These are phyloP conservation scores for Speoplatyrhinus poulsoni DNA, from an alignment of 2,113 vertebrate genomes.

Conservation along the genomic window DNA sequence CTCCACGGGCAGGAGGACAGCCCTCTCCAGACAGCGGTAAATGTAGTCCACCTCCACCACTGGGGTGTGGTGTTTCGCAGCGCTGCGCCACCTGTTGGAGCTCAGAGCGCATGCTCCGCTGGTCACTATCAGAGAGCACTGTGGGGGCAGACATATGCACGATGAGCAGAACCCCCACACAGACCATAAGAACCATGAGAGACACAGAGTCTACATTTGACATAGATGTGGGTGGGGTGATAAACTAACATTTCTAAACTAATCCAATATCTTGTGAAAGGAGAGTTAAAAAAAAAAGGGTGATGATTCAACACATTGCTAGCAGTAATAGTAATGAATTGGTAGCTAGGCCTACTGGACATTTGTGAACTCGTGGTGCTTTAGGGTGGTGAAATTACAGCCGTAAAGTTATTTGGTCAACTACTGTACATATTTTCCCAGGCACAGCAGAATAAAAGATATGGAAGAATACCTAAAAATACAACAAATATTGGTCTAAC, in stretches of 20 bases:
- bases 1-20: slow-evolving; percentile 65
- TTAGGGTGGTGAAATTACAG: too few relatives aligned
- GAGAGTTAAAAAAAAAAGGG: too few relatives aligned
- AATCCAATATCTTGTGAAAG: too few relatives aligned
- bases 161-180: background rate
- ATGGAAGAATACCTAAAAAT: background rate
- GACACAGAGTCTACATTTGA: too few relatives aligned
- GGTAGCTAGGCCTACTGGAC: too few relatives aligned
- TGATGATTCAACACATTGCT: too few relatives aligned
- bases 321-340: too few relatives aligned
- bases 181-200: background rate
- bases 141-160: slow-evolving; percentile 25
- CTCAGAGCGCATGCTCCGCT: slow-evolving; percentile 71
- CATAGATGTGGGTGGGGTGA: too few relatives aligned
- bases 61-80: slow-evolving; percentile 71
- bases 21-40: slow-evolving; percentile 73
- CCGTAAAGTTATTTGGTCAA: background rate
- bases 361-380: too few relatives aligned
- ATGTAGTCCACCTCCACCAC: slow-evolving; percentile 78
- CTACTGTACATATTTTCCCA: background rate
- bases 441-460: background rate
- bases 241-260: too few relatives aligned
- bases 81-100: slow-evolving; percentile 64
- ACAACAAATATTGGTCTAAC: background rate
- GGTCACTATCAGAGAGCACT: slow-evolving; percentile 83